Evolutionary conservation across 2,888 invertebrate species (phyloP), one percentile per base, ranked within the genome.

Genomic region (Bellardia pandia): DNA sequence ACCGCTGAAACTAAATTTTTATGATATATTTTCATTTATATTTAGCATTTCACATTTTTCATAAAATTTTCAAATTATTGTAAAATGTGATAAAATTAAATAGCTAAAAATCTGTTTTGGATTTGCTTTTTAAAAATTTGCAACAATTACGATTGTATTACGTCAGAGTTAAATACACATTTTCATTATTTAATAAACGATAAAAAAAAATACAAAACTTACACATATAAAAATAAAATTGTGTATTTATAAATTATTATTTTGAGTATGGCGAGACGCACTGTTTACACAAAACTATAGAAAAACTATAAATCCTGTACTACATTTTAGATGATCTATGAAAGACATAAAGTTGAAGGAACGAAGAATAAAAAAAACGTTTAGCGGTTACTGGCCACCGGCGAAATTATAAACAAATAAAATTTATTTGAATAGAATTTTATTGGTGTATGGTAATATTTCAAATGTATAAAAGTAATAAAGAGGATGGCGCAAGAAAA

Each of bases 241-340:
- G 40, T 72, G 53, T 80, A 64, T 75, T 69, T 80, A 71, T 76
- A 85, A 85, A 71, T 85, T 80, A 76, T 58, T 80, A 58, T 81
- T 66, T 81, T 72, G 58, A 42, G 58, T 76, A 58, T 72, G 76
- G 58, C 85, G 64, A 80, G 85, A 81, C 76, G 71, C 66, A 76
- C 80, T 76, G 72, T 81, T 81, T 76, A 80, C 51, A 72, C 14
- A 51, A 72, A 85, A 76, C 51, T 68, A 62, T 75, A 68, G 48
- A 82, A 60, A 72, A 42, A 58, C 13, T 40, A 72, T 58, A 58
- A 42, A 48, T 42, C n/a, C 45, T 13, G 74, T 62, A 72, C 58
- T 58, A 58, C 14, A 56, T 75, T 75, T 51, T 23, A 64, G 23
- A 53, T 76, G 51, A 64, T 76, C 53, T 51, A 40, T 64, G 13